Percentiles rank a stretch among this genome's conserved stretches.
Conservation (phyloP, 2,888 invertebrate species). For the Archips xylosteana region DNA sequence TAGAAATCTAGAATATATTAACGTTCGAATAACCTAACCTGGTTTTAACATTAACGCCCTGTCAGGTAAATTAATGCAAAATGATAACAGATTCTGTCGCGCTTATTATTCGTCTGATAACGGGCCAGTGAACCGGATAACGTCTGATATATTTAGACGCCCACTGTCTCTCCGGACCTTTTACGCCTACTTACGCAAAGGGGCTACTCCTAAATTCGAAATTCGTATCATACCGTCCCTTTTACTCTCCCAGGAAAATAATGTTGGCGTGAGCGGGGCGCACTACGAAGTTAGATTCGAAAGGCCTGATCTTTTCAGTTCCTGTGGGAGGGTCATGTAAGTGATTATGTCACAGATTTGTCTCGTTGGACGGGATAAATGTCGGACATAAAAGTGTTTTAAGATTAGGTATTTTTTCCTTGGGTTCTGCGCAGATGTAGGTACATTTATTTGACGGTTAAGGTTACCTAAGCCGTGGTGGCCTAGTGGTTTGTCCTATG, state of each 20-base stretch:
- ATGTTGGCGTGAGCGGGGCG: too few relatives aligned
- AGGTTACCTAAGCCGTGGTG: too few relatives aligned
- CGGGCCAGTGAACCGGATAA: slow-evolving; percentile 43
- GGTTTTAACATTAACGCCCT: background rate
- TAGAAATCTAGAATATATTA: too few relatives aligned
- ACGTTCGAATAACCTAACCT: too few relatives aligned
- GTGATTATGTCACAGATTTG: background rate
- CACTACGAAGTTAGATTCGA: too few relatives aligned
- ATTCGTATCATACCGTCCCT: too few relatives aligned
- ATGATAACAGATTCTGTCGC: slow-evolving; percentile 1
- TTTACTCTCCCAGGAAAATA: too few relatives aligned
- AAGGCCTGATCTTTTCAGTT: background rate
- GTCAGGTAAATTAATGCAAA: background rate
- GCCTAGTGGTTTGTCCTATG: too few relatives aligned
- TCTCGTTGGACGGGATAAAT: background rate
- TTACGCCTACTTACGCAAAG: slow-evolving; percentile 6
- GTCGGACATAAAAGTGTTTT: background rate
- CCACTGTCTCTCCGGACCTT: background rate
- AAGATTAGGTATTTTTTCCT: background rate
- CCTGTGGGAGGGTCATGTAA: background rate
- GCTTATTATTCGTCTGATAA: slow-evolving; percentile 38
- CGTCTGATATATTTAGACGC: slow-evolving; percentile 24
- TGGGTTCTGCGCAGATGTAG: too few relatives aligned
- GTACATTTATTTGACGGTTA: too few relatives aligned
- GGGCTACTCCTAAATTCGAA: too few relatives aligned